Evolutionary conservation across 2,113 vertebrate species (phyloP).

Genomic region (Australoheros scitulus): DNA sequence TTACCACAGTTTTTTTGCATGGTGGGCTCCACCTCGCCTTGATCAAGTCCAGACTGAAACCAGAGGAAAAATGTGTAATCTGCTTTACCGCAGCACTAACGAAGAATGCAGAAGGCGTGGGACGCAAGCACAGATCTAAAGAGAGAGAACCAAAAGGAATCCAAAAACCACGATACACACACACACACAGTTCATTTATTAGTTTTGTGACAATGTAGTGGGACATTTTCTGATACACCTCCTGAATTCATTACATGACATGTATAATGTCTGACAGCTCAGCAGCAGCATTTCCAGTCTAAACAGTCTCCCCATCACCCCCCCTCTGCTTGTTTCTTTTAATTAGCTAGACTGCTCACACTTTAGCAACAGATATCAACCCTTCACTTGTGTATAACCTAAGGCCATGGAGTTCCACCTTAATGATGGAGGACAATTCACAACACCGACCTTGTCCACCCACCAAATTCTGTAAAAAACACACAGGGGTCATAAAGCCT

Average conservation of each 20-base stretch:
- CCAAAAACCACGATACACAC: slow-evolving; percentile 24
- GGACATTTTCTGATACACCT: slow-evolving; percentile 5
- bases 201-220: slow-evolving; percentile 8
- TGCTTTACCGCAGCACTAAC: not conserved
- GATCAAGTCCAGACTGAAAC: not conserved
- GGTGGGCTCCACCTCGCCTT: not conserved
- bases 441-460: slow-evolving; percentile 68
- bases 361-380: slow-evolving; percentile 52
- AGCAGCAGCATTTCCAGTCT: not conserved
- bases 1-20: not conserved
- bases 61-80: not conserved
- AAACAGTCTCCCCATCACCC: not conserved
- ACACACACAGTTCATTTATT: slow-evolving; percentile 26
- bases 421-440: slow-evolving; percentile 78
- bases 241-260: slow-evolving; percentile 6
- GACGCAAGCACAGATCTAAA: too few relatives aligned
- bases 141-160: not conserved
- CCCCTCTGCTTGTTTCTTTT: not conserved
- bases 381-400: slow-evolving; percentile 76
- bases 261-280: slow-evolving; percentile 17
- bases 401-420: slow-evolving; percentile 89
- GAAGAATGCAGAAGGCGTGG: not conserved
- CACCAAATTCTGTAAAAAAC: slow-evolving; percentile 50
- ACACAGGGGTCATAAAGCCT: slow-evolving; percentile 16
- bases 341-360: not conserved